phyloP scores from a whole-genome alignment of 2,113 vertebrate species.

The Rallus limicola region DNA sequence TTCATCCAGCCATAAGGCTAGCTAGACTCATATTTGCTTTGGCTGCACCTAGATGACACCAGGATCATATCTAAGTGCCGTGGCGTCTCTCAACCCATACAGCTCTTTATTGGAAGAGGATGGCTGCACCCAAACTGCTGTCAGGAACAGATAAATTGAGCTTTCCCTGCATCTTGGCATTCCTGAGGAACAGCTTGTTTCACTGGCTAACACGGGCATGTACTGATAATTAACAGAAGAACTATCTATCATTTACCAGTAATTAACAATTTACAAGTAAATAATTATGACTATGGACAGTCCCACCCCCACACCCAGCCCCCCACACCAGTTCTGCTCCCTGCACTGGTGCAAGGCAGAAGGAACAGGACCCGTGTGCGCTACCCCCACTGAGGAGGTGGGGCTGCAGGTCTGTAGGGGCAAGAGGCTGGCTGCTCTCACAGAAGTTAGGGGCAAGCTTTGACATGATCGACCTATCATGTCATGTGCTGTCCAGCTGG shows the following conservation, averaged over 20 bases:
- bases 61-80: neutral
- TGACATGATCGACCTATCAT: accelerated
- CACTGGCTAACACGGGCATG: neutral
- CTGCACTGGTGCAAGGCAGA: neutral
- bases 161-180: neutral
- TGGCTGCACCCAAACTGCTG: neutral
- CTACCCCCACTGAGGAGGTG: neutral
- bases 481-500: accelerated
- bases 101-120: neutral
- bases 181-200: neutral
- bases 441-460: neutral
- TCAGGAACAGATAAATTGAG: neutral
- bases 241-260: neutral
- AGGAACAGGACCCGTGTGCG: neutral
- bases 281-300: neutral
- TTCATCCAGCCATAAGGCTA: neutral
- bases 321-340: accelerated
- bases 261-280: neutral
- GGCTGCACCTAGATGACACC: neutral
- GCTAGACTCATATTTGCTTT: neutral
- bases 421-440: neutral
- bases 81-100: neutral
- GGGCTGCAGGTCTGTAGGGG: neutral
- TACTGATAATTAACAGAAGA: neutral
- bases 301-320: neutral